Evolutionary conservation across 2,888 invertebrate species (phyloP).

Genomic region (Choreutis nemorana): DNA sequence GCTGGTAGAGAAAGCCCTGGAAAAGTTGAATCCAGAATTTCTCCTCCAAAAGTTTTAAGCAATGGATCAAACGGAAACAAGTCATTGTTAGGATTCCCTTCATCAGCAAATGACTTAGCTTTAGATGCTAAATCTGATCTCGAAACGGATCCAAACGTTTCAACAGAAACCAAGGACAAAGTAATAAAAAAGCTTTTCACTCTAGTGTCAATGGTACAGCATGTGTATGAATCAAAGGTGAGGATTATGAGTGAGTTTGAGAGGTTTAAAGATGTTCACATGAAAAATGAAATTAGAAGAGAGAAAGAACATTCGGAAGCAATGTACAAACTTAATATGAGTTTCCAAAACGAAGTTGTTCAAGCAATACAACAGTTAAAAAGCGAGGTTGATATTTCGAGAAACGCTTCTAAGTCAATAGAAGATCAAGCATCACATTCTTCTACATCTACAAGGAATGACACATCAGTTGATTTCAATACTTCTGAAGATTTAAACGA

Average conservation of each 20-base stretch:
- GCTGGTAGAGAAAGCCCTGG: constrained; percentile 25
- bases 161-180: constrained; percentile 48
- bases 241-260: constrained; percentile 52
- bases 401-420: constrained; percentile 27
- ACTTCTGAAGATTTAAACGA: constrained; percentile 15
- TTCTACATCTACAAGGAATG: constrained; percentile 17
- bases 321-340: constrained; percentile 53
- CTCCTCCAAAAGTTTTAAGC: constrained; percentile 17
- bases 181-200: constrained; percentile 50
- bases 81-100: constrained; percentile 48
- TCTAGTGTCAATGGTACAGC: constrained; percentile 55
- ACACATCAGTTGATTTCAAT: constrained; percentile 36
- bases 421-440: constrained; percentile 19
- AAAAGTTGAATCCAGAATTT: constrained; percentile 23
- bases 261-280: constrained; percentile 49
- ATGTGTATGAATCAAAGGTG: constrained; percentile 54
- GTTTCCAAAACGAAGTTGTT: constrained; percentile 52
- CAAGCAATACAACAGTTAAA: constrained; percentile 50
- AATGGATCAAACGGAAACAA: constrained; percentile 33
- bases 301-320: constrained; percentile 57
- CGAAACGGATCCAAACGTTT: constrained; percentile 52
- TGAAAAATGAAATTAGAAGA: constrained; percentile 44
- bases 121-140: constrained; percentile 52
- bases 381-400: constrained; percentile 47
- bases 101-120: constrained; percentile 55